Evolutionary conservation across 2,797 vertebrate species (phyloP).

Genomic region (Lepilemur ruficaudatus): DNA sequence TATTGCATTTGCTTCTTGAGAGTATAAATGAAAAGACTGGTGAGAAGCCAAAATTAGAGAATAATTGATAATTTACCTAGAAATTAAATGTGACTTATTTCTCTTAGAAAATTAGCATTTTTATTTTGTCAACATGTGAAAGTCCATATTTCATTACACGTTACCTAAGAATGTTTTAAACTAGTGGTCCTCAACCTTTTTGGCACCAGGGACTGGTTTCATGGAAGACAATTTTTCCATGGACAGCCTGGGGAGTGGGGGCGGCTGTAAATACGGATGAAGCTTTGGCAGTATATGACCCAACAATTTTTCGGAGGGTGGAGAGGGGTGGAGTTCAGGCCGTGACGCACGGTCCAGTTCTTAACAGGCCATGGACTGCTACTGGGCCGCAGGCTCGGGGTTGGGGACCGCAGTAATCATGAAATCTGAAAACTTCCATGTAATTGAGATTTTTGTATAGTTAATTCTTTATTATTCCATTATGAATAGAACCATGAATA

Average conservation of each 20-base stretch:
- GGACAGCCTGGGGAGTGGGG: no score
- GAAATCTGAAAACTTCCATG: constrained; percentile 12
- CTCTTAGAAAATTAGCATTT: constrained; percentile 27
- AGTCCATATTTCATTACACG: neutral
- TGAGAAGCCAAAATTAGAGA: constrained; percentile 21
- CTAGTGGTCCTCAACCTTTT: no score
- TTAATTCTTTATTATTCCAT: constrained; percentile 73
- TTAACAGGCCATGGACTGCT: no score
- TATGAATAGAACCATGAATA: constrained; percentile 95
- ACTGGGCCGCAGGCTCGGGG: no score
- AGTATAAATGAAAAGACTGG: neutral
- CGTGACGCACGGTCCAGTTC: no score
- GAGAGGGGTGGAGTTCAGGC: no score
- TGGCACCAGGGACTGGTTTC: no score
- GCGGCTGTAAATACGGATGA: no score
- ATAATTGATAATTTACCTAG: neutral
- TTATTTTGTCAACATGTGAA: constrained; percentile 3
- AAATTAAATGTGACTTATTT: neutral
- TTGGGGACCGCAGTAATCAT: neutral
- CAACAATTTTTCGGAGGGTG: no score
- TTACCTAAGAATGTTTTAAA: neutral
- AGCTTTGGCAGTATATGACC: no score
- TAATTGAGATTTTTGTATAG: constrained; percentile 24
- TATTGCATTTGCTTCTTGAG: neutral
- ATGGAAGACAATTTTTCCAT: no score